phyloP scores from a whole-genome alignment of 64 coral and sea anemone genomes.

The Montipora efflorescens region DNA sequence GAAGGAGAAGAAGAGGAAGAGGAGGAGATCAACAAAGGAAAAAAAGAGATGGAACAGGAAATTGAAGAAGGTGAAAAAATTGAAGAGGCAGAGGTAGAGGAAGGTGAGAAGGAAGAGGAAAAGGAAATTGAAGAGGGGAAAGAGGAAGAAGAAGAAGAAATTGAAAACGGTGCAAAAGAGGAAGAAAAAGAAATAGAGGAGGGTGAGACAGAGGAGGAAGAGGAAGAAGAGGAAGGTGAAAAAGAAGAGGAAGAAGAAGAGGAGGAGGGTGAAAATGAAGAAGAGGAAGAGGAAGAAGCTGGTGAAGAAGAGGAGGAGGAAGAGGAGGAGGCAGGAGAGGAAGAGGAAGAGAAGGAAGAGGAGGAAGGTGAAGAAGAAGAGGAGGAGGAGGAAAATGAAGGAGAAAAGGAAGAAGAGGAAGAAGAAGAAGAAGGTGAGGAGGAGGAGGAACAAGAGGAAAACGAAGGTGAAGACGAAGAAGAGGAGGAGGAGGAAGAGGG shows the following conservation, averaged over 20 bases:
- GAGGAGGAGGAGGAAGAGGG: slow-evolving; percentile 9
- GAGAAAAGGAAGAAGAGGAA: slow-evolving; percentile 7
- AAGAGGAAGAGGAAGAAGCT: slow-evolving; percentile 3
- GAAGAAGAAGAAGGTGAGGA: slow-evolving; percentile 7
- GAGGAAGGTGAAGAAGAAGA: not conserved
- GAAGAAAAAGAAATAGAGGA: slow-evolving; percentile 24
- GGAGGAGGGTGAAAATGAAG: not conserved
- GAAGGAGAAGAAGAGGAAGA: slow-evolving; percentile 36
- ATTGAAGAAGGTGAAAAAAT: not conserved
- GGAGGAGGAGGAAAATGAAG: slow-evolving; percentile 14
- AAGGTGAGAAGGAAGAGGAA: slow-evolving; percentile 46
- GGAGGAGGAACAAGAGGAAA: slow-evolving; percentile 15
- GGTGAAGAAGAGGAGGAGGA: not conserved
- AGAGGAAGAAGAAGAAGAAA: slow-evolving; percentile 3
- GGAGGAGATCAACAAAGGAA: not conserved
- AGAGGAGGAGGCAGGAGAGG: not conserved
- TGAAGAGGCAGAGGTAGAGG: slow-evolving; percentile 17
- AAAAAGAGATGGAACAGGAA: not conserved
- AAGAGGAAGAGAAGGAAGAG: slow-evolving; percentile 20
- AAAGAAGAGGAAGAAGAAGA: slow-evolving; percentile 14
- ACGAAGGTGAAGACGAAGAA: slow-evolving; percentile 9
- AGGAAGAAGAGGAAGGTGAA: not conserved
- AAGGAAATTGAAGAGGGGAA: not conserved
- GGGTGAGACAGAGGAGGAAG: not conserved
- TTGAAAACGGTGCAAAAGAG: slow-evolving; percentile 23